Conservation (phyloP, 2,888 invertebrate species). For the Aquatica leii region DNA sequence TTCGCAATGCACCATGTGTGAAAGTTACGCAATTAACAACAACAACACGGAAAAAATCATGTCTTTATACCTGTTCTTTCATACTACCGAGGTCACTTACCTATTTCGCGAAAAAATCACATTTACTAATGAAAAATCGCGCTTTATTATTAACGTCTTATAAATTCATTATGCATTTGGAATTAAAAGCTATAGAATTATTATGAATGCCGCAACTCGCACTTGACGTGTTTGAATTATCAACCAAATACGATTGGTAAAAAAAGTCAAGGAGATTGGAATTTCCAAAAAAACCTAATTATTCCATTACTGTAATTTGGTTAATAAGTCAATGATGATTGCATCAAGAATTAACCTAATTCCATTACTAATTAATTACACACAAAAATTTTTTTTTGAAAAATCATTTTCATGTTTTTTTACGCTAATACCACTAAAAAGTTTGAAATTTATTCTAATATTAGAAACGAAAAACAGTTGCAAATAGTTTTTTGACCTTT, state of each 20-base stretch:
- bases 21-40: conserved; percentile 14
- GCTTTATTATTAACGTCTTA: background rate
- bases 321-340: background rate
- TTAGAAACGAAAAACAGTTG: too few species aligned
- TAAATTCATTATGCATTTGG: background rate
- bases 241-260: background rate
- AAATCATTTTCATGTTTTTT: too few species aligned
- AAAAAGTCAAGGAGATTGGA: background rate
- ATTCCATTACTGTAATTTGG: background rate
- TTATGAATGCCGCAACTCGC: conserved; percentile 2
- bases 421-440: too few species aligned
- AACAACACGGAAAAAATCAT: conserved; percentile 15
- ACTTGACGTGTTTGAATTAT: conserved; percentile 5
- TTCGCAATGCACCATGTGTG: background rate
- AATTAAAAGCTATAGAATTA: background rate
- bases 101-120: conserved; percentile 12
- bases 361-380: too few species aligned
- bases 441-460: too few species aligned
- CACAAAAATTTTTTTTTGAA: too few species aligned
- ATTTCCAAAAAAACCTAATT: conserved; percentile 8
- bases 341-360: too few species aligned
- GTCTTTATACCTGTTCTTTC: conserved; percentile 20
- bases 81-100: conserved; percentile 24
- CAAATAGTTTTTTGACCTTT: too few species aligned
- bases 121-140: conserved; percentile 1